Base-by-base conservation (phyloP, 2,888 invertebrate genomes). In the Rhamnusium bicolor region DNA sequence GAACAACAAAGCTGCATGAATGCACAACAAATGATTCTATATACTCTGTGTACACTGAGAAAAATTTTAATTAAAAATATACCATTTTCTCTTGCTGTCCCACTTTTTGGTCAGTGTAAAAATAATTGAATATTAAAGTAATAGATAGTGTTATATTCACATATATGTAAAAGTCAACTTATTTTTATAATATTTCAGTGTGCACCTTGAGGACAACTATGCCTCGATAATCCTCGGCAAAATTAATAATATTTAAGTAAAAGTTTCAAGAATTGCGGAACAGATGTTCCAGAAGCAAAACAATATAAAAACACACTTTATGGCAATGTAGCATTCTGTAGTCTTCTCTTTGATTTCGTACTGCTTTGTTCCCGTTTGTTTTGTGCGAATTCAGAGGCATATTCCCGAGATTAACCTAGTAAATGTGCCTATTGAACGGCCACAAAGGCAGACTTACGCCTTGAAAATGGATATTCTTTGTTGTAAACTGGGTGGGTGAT, bases 391-490 rank as follows among this genome's bases (percentile, higher is more conserved):
- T 40, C 16, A 46, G 60, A 12, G 29, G 60, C 46, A 40, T 40
- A 61, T 61, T 61, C 19, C 60, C 60, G 18, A 40, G 60, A 61
- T 61, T 61, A 61, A 61, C 46, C 60, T 40, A 14, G 60, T 32
- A 61, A 61, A 61, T 18, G 40, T 46, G 60, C 47, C 61, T n/a
- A 62, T 62, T 62, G 46, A 62, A 19, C n/a, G 6, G 61, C 21
- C 47, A 62, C 61, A 62, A 62, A 24, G 61, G 47, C 46, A 2
- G 61, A 19, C 61, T 62, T 46, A 62, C 47, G 61, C 40, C 61
- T 12, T 18, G 46, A 46, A 46, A 62, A 62, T 18, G 24, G 40
- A 40, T 40, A 46, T 40, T 60, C 60, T 61, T 19, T 40, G 60
- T 40, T 18, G 7, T 1, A 61, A 61, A 40, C 29, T n/a, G n/a